Conservation (phyloP, 2,888 invertebrate genomes). For the Nomada flava region DNA sequence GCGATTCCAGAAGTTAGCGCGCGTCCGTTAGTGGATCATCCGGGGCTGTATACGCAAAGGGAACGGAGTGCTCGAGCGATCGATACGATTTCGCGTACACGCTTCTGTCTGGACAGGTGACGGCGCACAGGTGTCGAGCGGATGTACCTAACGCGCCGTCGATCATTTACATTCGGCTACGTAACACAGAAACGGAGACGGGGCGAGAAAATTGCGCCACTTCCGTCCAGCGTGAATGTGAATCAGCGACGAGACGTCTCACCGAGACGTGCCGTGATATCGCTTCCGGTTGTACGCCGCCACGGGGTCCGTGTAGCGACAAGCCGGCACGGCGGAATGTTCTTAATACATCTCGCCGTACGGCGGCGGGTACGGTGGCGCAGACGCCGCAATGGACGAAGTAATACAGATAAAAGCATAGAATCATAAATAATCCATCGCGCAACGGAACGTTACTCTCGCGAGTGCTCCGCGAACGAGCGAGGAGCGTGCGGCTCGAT, state of each 20-base stretch:
- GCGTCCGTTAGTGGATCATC: neutral
- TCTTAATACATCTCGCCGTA: constrained; percentile 38
- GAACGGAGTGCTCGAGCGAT: neutral
- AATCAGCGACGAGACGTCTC: neutral
- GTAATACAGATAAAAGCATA: constrained; percentile 64
- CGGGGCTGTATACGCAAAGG: too few relatives aligned
- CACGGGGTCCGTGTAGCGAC: constrained; percentile 1
- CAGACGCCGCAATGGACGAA: constrained; percentile 19
- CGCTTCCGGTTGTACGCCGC: constrained; percentile 4
- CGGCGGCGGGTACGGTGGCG: neutral
- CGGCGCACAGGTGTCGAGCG: constrained; percentile 16
- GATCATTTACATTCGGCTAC: too few relatives aligned
- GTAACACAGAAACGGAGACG: too few relatives aligned
- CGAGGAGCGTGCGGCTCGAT: constrained; percentile 2
- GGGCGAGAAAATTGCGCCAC: neutral
- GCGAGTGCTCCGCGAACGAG: constrained; percentile 19
- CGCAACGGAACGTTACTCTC: constrained; percentile 23
- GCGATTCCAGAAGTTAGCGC: constrained; percentile 12
- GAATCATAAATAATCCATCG: constrained; percentile 63
- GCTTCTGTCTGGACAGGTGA: neutral
- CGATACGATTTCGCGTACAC: constrained; percentile 5
- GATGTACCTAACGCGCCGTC: neutral
- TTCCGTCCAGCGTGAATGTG: neutral
- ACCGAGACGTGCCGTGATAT: neutral
- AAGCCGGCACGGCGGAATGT: neutral